Evolutionary conservation across 2,888 invertebrate species (phyloP).

Genomic region (Cosmorhoe ocellata): DNA sequence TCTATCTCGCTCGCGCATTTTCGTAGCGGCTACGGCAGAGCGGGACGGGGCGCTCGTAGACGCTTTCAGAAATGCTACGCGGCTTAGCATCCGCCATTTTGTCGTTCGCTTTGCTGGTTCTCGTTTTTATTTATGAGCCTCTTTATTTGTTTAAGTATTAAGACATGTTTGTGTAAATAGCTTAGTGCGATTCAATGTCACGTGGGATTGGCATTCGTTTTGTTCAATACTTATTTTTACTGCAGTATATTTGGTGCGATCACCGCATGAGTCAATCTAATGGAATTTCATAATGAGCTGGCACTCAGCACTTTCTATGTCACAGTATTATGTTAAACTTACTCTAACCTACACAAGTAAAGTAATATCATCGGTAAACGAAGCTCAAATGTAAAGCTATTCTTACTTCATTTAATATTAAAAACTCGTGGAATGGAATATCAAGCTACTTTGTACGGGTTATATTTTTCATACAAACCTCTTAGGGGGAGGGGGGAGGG

Average conservation of each 20-base stretch:
- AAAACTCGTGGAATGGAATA: too few relatives aligned
- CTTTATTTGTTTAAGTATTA: constrained; percentile 35
- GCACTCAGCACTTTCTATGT: constrained; percentile 2
- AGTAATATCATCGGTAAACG: too few relatives aligned
- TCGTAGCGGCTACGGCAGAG: constrained; percentile 56
- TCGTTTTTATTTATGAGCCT: constrained; percentile 54
- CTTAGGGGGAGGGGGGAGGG: too few relatives aligned
- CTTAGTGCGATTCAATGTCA: constrained; percentile 3
- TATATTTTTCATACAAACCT: too few relatives aligned
- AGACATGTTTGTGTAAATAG: constrained; percentile 19
- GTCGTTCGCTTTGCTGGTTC: constrained; percentile 64
- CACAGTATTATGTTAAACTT: not conserved
- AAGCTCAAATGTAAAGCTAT: too few relatives aligned
- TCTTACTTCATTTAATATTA: too few relatives aligned
- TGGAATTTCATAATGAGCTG: constrained; percentile 17
- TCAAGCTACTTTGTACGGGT: too few relatives aligned
- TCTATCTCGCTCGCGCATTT: constrained; percentile 54
- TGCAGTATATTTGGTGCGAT: not conserved
- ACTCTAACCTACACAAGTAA: too few relatives aligned
- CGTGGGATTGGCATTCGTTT: constrained; percentile 1
- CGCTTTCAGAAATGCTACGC: constrained; percentile 81
- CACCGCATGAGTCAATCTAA: constrained; percentile 1
- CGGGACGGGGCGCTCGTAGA: constrained; percentile 67
- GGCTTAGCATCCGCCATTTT: constrained; percentile 70
- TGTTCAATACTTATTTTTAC: too few relatives aligned